phyloP scores from a whole-genome alignment of 2,113 vertebrate species.

The Polypterus bichir region DNA sequence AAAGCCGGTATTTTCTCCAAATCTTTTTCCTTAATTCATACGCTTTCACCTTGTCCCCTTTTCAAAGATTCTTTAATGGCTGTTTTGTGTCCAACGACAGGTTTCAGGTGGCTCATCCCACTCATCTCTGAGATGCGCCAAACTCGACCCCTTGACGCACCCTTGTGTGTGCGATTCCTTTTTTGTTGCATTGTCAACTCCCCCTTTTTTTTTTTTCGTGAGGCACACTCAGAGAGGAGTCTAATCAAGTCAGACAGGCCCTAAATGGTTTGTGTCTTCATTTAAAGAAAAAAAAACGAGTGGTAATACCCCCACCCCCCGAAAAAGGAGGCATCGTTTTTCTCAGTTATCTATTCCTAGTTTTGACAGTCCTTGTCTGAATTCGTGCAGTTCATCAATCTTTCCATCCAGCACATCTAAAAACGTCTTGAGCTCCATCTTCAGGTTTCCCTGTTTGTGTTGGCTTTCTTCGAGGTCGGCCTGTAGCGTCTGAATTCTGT shows the following conservation, averaged over 20 bases:
- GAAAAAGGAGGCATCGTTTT: background rate
- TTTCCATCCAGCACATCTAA: slow-evolving; percentile 86
- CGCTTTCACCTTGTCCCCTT: too few relatives aligned
- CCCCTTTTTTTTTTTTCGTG: slow-evolving; percentile 30
- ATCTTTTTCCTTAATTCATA: too few relatives aligned
- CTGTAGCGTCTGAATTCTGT: slow-evolving; percentile 61
- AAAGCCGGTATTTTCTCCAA: too few relatives aligned
- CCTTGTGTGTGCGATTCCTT: slow-evolving; percentile 4
- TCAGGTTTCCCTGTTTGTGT: slow-evolving; percentile 74
- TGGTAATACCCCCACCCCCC: background rate
- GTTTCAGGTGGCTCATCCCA: too few relatives aligned
- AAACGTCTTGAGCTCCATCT: slow-evolving; percentile 82
- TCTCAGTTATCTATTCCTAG: slow-evolving; percentile 74
- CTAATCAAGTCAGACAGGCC: slow-evolving; percentile 25
- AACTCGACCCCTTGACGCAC: too few relatives aligned
- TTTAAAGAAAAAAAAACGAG: background rate
- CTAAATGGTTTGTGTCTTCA: slow-evolving; percentile 22
- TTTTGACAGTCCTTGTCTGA: slow-evolving; percentile 82
- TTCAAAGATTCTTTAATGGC: too few relatives aligned
- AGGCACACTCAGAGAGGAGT: slow-evolving; percentile 40
- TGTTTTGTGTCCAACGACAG: too few relatives aligned
- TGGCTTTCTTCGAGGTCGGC: slow-evolving; percentile 67
- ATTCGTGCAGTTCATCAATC: slow-evolving; percentile 88
- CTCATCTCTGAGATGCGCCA: too few relatives aligned
- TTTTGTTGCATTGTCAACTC: slow-evolving; percentile 20